These are phyloP conservation scores for Morbakka virulenta DNA, from an alignment of 30 jellyfish, hydroid and myxozoan genomes.

Conservation along the genomic window DNA sequence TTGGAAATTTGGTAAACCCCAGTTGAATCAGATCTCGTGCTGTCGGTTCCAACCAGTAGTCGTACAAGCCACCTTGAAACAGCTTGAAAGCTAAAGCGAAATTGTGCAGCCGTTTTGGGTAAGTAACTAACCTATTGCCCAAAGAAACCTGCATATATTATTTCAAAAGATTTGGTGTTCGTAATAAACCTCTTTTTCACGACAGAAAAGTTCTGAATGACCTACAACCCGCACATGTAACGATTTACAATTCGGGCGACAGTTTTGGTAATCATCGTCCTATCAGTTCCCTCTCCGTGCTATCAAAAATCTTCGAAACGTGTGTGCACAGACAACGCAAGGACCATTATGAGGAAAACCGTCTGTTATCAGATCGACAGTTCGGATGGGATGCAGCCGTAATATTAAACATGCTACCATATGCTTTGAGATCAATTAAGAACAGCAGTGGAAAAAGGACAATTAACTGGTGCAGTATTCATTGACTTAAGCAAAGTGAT, in stretches of 20 bases:
- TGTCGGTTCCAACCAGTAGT: too few relatives aligned
- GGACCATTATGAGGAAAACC: not conserved
- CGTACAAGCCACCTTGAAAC: too few relatives aligned
- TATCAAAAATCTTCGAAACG: not conserved
- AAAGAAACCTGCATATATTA: too few relatives aligned
- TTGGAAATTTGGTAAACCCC: too few relatives aligned
- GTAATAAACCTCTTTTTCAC: not conserved
- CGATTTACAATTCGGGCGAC: not conserved
- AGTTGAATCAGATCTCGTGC: too few relatives aligned
- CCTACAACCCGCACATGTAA: not conserved
- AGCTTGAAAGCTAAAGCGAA: slow-evolving; percentile 25
- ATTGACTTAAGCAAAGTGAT: slow-evolving; percentile 17
- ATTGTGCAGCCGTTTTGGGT: slow-evolving; percentile 41
- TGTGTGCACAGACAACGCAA: not conserved
- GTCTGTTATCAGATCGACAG: not conserved
- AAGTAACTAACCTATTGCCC: slow-evolving; percentile 4
- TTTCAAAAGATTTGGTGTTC: too few relatives aligned
- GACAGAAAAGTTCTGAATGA: not conserved
- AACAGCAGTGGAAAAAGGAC: not conserved
- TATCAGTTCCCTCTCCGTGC: not conserved
- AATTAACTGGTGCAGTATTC: not conserved
- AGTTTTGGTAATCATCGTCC: not conserved
- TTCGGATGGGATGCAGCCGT: not conserved
- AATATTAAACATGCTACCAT: not conserved
- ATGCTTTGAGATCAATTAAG: not conserved